Evolutionary conservation across 2,113 vertebrate species (phyloP), one percentile per base, ranked within the genome.

Genomic region (Antigone vipio): DNA sequence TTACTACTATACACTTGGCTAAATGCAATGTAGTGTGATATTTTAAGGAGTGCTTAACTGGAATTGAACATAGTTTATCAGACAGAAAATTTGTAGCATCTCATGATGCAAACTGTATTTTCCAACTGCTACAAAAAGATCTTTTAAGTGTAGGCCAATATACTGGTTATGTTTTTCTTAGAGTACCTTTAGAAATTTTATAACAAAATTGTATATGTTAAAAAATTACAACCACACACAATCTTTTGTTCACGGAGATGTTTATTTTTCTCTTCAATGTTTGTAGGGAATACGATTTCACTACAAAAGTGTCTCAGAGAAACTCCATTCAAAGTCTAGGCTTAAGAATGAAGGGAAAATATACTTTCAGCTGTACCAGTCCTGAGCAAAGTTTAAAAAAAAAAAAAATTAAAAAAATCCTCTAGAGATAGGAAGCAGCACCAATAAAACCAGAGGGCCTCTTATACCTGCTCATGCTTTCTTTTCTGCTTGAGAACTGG

Each of bases 291-390:
- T 95, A 97, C 13, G 83, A 89, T 95, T 95, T 96, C 95, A 95
- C 96, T 97, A 97, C 92, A 97, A 97, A 97, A 97, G 91, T 96
- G 92, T 95, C 94, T 97, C 95, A 95, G 95, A 97, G 96, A 96
- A 97, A 97, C 95, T 96, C 94, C 97, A 97, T 97, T 97, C 94
- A 95, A 97, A 97, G 85, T 95, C 92, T 95, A 97, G 86, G 49
- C 94, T 95, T 96, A 97, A 93, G 95, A 97, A 96, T 96, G 86
- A 97, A 95, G 94, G 96, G 94, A 96, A 96, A 93, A 96, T 97
- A 95, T 85, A 97, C 94, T 96, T 97, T 97, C 97, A 95, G 89
- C 96, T 94, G 96, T 97, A 97, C 97, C 95, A 96, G 95, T 97
- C 96, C 97, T 97, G 96, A 97, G 96, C 89, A 92, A 97, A 95